phyloP scores from a whole-genome alignment of 2,888 invertebrate species.

The Deroplatys truncata region DNA sequence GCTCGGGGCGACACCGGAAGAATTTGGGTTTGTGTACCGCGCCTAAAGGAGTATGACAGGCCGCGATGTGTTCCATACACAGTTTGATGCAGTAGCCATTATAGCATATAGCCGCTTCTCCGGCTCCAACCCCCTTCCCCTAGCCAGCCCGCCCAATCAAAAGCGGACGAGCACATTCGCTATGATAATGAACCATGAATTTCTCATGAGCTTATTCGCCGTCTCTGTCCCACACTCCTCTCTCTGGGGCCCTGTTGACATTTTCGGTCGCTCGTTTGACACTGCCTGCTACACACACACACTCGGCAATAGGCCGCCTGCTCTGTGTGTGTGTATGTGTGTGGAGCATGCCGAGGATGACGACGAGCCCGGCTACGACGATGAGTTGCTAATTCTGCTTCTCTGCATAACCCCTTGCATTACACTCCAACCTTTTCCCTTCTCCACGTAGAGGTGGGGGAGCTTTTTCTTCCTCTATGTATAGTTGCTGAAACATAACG shows the following conservation, averaged over 20 bases:
- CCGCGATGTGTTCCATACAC: background rate
- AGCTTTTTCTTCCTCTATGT: background rate
- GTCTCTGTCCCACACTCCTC: slow-evolving; percentile 11
- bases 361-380: background rate
- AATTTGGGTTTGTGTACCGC: background rate
- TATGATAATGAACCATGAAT: slow-evolving; percentile 36
- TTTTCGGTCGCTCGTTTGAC: slow-evolving; percentile 30
- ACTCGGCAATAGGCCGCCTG: background rate
- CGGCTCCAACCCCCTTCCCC: background rate
- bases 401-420: background rate
- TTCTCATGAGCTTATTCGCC: slow-evolving; percentile 30
- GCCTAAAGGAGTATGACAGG: background rate
- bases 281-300: slow-evolving; percentile 20
- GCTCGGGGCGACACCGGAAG: background rate
- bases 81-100: slow-evolving; percentile 24
- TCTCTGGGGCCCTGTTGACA: slow-evolving; percentile 30
- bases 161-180: slow-evolving; percentile 33
- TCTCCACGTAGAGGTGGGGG: background rate
- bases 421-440: background rate
- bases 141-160: slow-evolving; percentile 27
- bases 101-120: slow-evolving; percentile 16
- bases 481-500: background rate
- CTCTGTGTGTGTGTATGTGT: background rate
- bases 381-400: slow-evolving; percentile 10
- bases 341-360: background rate